These are phyloP conservation scores for Laothoe populi DNA, from an alignment of 2,888 invertebrate genomes.

Conservation along the genomic window DNA sequence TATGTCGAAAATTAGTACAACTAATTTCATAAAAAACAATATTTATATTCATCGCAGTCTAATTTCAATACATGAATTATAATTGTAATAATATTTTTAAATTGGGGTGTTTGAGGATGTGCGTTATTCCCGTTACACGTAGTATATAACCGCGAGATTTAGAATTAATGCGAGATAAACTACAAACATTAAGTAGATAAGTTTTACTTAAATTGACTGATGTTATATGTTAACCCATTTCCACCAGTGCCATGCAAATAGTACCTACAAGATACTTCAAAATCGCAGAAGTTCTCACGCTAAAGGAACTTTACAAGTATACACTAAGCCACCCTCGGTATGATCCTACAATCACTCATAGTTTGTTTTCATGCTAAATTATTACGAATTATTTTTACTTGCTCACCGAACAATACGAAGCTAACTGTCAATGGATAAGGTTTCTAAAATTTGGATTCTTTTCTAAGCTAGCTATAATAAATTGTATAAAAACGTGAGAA, in stretches of 20 bases:
- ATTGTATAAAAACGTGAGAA: neutral
- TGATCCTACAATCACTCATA: conserved; percentile 20
- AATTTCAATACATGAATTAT: too few relatives aligned
- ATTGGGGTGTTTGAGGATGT: too few relatives aligned
- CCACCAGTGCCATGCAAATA: neutral
- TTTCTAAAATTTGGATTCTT: neutral
- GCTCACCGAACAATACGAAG: conserved; percentile 2
- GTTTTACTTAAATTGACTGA: too few relatives aligned
- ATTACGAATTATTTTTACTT: conserved; percentile 13
- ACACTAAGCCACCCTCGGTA: conserved; percentile 19
- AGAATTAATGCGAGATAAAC: neutral
- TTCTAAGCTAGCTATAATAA: conserved; percentile 1
- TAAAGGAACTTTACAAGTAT: conserved; percentile 14
- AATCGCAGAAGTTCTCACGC: neutral
- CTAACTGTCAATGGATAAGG: conserved; percentile 4
- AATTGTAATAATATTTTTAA: too few relatives aligned
- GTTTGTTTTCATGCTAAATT: conserved; percentile 16
- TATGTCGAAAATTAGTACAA: too few relatives aligned
- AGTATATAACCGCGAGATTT: neutral
- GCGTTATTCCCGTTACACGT: neutral
- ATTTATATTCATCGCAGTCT: too few relatives aligned
- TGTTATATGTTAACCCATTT: conserved; percentile 15
- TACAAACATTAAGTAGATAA: too few relatives aligned
- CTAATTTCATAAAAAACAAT: too few relatives aligned
- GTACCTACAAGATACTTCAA: neutral